These are phyloP conservation scores for Temnothorax longispinosus DNA, from an alignment of 1,140 invertebrate species.

Conservation along the genomic window DNA sequence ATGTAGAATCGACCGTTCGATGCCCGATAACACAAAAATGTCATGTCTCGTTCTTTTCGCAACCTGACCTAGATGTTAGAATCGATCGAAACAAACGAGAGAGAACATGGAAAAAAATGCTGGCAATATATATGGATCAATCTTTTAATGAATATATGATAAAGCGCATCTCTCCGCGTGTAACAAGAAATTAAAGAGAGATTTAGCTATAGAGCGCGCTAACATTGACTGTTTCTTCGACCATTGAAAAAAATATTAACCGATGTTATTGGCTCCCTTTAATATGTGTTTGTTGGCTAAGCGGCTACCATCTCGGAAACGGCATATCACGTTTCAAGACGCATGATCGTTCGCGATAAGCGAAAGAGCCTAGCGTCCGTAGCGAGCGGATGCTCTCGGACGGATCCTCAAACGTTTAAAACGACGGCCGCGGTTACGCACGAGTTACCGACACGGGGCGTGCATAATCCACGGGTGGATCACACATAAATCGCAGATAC, in stretches of 20 bases:
- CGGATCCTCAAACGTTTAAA: slow-evolving; percentile 52
- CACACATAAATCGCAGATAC: slow-evolving; percentile 80
- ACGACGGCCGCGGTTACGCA: slow-evolving; percentile 36
- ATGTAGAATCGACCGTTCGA: not conserved
- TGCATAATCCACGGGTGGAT: slow-evolving; percentile 70
- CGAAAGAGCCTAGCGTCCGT: not conserved
- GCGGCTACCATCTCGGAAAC: not conserved
- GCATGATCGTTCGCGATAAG: slow-evolving; percentile 7
- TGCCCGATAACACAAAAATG: not conserved
- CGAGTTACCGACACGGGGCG: slow-evolving; percentile 58
- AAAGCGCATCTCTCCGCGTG: not conserved
- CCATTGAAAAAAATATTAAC: not conserved
- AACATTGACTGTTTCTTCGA: not conserved
- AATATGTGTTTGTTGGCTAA: not conserved
- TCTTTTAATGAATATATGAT: not conserved
- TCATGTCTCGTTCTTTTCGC: not conserved
- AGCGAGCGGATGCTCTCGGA: slow-evolving; percentile 18
- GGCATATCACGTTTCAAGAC: slow-evolving; percentile 15
- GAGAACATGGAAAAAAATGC: not conserved
- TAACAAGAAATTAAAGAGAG: not conserved
- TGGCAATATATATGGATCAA: not conserved
- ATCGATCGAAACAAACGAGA: not conserved
- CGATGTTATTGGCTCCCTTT: not conserved
- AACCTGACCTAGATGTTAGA: not conserved
- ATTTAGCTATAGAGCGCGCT: not conserved